A percentile compares a stretch with the other conserved stretches of the same genome.
phyloP scores from a whole-genome alignment of 2,888 invertebrate genomes.

The Nomada lathburiana region DNA sequence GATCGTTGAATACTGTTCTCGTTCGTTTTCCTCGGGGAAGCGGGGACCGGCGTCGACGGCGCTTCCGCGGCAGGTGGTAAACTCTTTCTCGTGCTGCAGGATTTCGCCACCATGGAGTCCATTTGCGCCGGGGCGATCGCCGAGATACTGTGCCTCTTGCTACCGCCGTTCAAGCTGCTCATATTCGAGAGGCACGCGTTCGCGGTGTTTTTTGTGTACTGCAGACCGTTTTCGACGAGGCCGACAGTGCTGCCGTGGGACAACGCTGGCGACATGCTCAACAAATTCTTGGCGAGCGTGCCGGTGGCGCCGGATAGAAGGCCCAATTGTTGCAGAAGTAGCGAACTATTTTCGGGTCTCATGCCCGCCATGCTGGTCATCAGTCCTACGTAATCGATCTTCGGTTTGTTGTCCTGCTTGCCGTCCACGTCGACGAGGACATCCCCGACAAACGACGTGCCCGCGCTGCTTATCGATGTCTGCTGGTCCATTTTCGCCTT shows the following conservation, averaged over 20 bases:
- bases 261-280: constrained; percentile 63
- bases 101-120: constrained; percentile 70
- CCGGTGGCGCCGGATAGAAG: constrained; percentile 69
- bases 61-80: constrained; percentile 83
- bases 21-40: constrained; percentile 84
- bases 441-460: constrained; percentile 60
- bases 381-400: constrained; percentile 75
- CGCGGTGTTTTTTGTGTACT: constrained; percentile 83
- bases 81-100: constrained; percentile 73
- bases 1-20: constrained; percentile 77
- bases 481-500: constrained; percentile 72
- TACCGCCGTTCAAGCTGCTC: constrained; percentile 82
- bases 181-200: constrained; percentile 22
- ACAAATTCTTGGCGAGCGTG: constrained; percentile 72
- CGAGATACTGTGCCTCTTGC: constrained; percentile 64
- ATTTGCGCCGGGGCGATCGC: constrained; percentile 75
- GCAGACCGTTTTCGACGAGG: constrained; percentile 80
- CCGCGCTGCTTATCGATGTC: constrained; percentile 47
- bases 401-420: constrained; percentile 56
- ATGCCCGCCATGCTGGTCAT: constrained; percentile 74
- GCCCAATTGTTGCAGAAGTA: constrained; percentile 72
- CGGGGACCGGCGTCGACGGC: constrained; percentile 82
- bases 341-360: constrained; percentile 74
- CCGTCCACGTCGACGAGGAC: constrained; percentile 41
- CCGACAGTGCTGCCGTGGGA: constrained; percentile 74